phyloP scores from a whole-genome alignment of 2,797 vertebrate species.

The Rhabdophis nuchalis region DNA sequence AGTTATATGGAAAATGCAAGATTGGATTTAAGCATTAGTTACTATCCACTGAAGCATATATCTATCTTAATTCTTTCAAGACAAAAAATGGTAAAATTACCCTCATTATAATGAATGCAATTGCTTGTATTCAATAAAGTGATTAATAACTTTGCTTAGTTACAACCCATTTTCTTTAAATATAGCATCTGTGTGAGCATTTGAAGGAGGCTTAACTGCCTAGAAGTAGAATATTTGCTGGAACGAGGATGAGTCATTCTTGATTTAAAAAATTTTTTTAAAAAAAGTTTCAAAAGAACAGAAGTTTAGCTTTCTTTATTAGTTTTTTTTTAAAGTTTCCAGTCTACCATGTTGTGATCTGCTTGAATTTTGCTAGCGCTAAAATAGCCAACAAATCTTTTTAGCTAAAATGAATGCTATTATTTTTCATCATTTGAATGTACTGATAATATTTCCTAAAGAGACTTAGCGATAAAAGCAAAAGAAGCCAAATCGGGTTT shows the following conservation, averaged over 20 bases:
- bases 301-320: constrained; percentile 11
- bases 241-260: constrained; percentile 45
- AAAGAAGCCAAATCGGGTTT: neutral
- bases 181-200: constrained; percentile 53
- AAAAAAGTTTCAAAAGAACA: constrained; percentile 35
- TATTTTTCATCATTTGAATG: neutral
- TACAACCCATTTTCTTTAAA: constrained; percentile 65
- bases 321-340: neutral
- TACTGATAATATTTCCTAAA: neutral
- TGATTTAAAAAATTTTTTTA: constrained; percentile 11
- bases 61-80: constrained; percentile 48
- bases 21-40: constrained; percentile 43
- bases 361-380: neutral
- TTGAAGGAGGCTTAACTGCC: constrained; percentile 48
- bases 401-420: neutral
- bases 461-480: neutral
- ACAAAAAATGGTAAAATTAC: constrained; percentile 58
- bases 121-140: constrained; percentile 17
- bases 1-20: constrained; percentile 19
- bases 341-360: neutral
- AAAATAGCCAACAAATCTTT: neutral
- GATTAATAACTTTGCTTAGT: constrained; percentile 66
- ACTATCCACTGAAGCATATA: constrained; percentile 42
- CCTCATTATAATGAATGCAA: constrained; percentile 64
- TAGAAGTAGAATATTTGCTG: constrained; percentile 20